Percentiles rank a stretch among this genome's conserved stretches.
Evolutionary conservation across 2,888 invertebrate genomes (phyloP).

Genomic region (Plebejus anna): DNA sequence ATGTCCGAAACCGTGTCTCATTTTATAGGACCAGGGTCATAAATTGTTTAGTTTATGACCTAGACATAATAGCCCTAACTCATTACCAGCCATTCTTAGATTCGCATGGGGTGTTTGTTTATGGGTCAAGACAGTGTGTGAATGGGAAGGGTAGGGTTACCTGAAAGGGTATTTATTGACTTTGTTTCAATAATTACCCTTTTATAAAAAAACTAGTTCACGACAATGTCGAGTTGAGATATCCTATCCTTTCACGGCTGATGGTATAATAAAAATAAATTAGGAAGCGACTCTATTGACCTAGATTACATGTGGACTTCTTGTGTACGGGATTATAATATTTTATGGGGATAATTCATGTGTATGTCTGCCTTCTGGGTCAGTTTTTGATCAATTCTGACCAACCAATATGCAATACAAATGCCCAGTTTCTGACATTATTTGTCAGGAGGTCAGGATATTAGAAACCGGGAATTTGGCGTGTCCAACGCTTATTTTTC

Average conservation of each 20-base stretch:
- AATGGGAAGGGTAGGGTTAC: conserved; percentile 48
- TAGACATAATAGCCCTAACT: conserved; percentile 72
- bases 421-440: too few relatives aligned
- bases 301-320: not conserved
- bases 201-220: conserved; percentile 7
- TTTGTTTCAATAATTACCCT: conserved; percentile 29
- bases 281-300: conserved; percentile 11
- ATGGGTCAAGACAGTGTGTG: conserved; percentile 76
- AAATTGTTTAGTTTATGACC: conserved; percentile 74
- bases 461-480: too few relatives aligned
- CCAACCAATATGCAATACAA: too few relatives aligned
- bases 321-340: not conserved
- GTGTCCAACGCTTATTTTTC: too few relatives aligned
- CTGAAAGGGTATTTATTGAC: conserved; percentile 28
- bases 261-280: conserved; percentile 9
- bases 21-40: conserved; percentile 73
- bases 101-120: conserved; percentile 59
- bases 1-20: conserved; percentile 65
- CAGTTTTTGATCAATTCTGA: too few relatives aligned
- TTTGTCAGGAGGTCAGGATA: too few relatives aligned
- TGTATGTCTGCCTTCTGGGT: not conserved
- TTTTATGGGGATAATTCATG: not conserved
- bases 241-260: conserved; percentile 17
- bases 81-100: conserved; percentile 75
- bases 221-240: conserved; percentile 2